These are phyloP conservation scores for Nomada ferruginata DNA, from an alignment of 2,888 invertebrate species.

Conservation along the genomic window DNA sequence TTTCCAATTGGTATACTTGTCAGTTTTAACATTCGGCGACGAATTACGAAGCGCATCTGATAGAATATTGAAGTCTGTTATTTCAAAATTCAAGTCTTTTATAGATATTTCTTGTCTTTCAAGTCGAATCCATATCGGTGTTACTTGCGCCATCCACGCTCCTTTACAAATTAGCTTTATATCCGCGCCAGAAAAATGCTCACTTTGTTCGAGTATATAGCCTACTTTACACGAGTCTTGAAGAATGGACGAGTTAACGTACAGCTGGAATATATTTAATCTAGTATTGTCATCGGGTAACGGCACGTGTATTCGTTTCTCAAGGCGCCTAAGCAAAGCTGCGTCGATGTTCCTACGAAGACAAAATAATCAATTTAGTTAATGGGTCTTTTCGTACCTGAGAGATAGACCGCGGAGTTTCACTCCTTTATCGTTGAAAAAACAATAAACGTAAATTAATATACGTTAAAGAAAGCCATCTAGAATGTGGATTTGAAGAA, in stretches of 20 bases:
- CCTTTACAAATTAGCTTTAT: conserved; percentile 95
- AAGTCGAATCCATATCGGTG: conserved; percentile 87
- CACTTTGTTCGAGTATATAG: conserved; percentile 86
- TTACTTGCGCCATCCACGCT: conserved; percentile 92
- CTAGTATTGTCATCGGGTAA: conserved; percentile 90
- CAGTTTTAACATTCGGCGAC: background rate
- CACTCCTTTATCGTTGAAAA: too few relatives aligned
- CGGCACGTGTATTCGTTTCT: conserved; percentile 93
- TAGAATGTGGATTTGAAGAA: too few relatives aligned
- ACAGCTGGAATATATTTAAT: conserved; percentile 88
- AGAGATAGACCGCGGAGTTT: too few relatives aligned
- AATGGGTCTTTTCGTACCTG: too few relatives aligned
- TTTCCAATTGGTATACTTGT: too few relatives aligned
- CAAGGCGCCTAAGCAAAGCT: conserved; percentile 94
- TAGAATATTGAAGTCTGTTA: background rate
- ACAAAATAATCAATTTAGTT: background rate
- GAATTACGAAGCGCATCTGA: background rate
- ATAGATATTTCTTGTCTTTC: conserved; percentile 76
- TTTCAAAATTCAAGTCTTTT: conserved; percentile 36
- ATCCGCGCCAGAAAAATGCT: conserved; percentile 95
- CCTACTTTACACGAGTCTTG: conserved; percentile 84
- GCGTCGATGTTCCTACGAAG: conserved; percentile 92
- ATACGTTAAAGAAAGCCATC: too few relatives aligned
- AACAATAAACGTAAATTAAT: too few relatives aligned
- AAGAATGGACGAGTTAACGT: conserved; percentile 84